Percentiles rank a stretch among this genome's conserved stretches.
Evolutionary conservation across 2,888 invertebrate species (phyloP).

Genomic region (Chrysina gloriosa): DNA sequence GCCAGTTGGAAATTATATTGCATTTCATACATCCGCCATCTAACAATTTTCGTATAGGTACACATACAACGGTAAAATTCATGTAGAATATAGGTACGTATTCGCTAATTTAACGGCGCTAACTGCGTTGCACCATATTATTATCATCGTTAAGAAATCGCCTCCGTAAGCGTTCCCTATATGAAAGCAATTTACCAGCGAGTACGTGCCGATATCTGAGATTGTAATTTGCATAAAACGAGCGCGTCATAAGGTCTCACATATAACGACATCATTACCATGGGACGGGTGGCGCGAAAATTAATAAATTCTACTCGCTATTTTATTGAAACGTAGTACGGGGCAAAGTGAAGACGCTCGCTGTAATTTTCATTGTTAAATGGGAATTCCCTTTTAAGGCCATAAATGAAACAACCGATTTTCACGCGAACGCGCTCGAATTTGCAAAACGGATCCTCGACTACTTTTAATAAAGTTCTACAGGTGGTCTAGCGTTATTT

Average conservation of each 20-base stretch:
- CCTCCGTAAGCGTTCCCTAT: neutral
- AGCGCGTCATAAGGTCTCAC: constrained; percentile 10
- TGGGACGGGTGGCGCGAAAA: neutral
- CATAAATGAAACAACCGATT: constrained; percentile 4
- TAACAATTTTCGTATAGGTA: too few species aligned
- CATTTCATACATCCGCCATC: too few species aligned
- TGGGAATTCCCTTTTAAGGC: neutral
- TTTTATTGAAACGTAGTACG: constrained; percentile 5
- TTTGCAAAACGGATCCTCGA: neutral
- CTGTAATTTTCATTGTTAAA: constrained; percentile 20
- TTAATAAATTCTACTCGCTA: constrained; percentile 15
- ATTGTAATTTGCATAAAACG: constrained; percentile 11
- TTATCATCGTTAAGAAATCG: neutral
- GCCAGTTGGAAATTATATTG: too few species aligned
- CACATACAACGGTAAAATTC: too few species aligned
- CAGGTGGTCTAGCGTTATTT: constrained; percentile 15
- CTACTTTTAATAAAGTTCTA: constrained; percentile 23
- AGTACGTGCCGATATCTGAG: constrained; percentile 14
- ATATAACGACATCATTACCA: constrained; percentile 7
- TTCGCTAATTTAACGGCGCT: neutral
- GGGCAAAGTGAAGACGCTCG: constrained; percentile 6
- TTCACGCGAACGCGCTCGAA: neutral
- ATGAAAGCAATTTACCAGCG: constrained; percentile 4
- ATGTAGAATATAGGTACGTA: too few species aligned
- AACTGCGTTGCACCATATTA: constrained; percentile 12